Conservation (phyloP, 1,140 invertebrate genomes). For the Stegodyphus mimosarum region DNA sequence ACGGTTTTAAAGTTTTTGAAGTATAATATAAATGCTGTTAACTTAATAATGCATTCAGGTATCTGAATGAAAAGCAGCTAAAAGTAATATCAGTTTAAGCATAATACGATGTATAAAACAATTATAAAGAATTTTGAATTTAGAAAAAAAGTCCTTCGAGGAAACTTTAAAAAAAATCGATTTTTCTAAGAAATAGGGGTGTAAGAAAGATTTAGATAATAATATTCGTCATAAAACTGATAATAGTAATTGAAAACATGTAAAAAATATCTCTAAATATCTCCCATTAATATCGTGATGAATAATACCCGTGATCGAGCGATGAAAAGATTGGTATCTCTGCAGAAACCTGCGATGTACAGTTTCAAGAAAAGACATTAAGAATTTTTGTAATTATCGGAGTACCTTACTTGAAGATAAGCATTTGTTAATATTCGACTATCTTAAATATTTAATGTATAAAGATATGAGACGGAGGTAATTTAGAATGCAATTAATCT, state of each 20-base stretch:
- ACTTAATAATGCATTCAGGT: too few species aligned
- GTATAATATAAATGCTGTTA: too few species aligned
- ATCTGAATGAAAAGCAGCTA: too few species aligned
- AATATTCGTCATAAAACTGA: too few species aligned
- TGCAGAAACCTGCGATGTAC: not conserved
- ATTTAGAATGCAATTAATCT: conserved; percentile 58
- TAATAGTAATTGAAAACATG: not conserved
- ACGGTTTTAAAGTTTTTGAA: too few species aligned
- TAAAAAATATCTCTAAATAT: conserved; percentile 7
- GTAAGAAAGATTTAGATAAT: too few species aligned
- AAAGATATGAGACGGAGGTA: conserved; percentile 33
- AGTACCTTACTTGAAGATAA: conserved; percentile 19
- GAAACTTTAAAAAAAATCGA: too few species aligned
- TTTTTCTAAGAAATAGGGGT: too few species aligned
- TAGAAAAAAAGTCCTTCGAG: too few species aligned
- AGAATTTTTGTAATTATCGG: conserved; percentile 56
- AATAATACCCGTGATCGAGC: conserved; percentile 24
- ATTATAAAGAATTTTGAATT: too few species aligned
- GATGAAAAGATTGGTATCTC: conserved; percentile 19
- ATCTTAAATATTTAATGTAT: conserved; percentile 52
- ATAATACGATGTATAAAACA: too few species aligned
- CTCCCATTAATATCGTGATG: conserved; percentile 43
- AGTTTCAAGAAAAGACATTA: conserved; percentile 30
- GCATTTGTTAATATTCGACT: conserved; percentile 50
- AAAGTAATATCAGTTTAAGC: too few species aligned